Evolutionary conservation across 37 sponge, comb jelly and placozoan species (phyloP).

Genomic region (Agelas oroides): DNA sequence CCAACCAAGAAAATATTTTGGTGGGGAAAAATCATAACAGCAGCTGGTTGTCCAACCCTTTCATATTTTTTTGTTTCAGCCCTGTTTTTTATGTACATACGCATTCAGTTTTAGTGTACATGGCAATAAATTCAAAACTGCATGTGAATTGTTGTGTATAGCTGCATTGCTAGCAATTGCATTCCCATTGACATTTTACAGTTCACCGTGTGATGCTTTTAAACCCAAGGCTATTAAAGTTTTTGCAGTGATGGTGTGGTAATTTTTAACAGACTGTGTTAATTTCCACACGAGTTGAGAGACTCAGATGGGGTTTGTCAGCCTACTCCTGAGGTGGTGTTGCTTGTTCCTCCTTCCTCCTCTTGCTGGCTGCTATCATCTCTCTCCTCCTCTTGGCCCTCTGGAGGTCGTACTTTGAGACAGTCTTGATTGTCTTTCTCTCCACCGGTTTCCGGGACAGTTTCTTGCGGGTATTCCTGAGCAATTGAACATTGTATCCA

Average conservation of each 20-base stretch:
- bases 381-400: slow-evolving; percentile 62
- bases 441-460: slow-evolving; percentile 71
- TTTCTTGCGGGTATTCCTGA: slow-evolving; percentile 69
- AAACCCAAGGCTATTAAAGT: not conserved
- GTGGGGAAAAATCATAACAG: too few relatives aligned
- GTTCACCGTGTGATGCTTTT: not conserved
- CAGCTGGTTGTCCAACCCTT: too few relatives aligned
- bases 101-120: too few relatives aligned
- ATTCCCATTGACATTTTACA: not conserved
- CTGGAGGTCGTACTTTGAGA: slow-evolving; percentile 82
- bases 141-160: not conserved
- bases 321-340: too few relatives aligned
- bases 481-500: not conserved
- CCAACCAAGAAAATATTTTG: too few relatives aligned
- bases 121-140: too few relatives aligned
- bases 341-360: not conserved
- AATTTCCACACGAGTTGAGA: too few relatives aligned
- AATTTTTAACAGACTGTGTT: too few relatives aligned
- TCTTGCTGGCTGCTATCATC: slow-evolving; percentile 44
- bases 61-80: too few relatives aligned
- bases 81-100: too few relatives aligned
- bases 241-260: too few relatives aligned
- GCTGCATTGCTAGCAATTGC: not conserved
- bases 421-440: slow-evolving; percentile 72
- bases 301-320: too few relatives aligned